These are phyloP conservation scores for Brienomyrus brachyistius DNA, from an alignment of 2,113 vertebrate species.

Conservation along the genomic window DNA sequence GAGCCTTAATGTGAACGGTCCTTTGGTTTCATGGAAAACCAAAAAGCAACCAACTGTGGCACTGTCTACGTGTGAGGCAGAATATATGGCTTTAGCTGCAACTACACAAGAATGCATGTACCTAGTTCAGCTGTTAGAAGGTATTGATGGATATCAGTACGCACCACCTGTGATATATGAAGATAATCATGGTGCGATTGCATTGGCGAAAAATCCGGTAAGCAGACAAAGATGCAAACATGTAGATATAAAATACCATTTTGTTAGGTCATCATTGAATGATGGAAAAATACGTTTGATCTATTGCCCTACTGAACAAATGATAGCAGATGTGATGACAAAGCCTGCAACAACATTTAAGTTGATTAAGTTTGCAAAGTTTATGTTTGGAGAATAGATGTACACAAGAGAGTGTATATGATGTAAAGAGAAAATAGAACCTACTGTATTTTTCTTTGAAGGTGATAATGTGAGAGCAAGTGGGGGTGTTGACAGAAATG, in stretches of 20 bases:
- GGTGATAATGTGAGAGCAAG: too few species aligned
- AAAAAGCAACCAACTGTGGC: too few species aligned
- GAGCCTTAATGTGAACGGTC: too few species aligned
- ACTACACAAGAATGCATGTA: constrained; percentile 4
- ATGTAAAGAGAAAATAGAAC: too few species aligned
- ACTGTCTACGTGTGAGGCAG: too few species aligned
- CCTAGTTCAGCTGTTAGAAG: not conserved
- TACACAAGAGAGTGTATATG: too few species aligned
- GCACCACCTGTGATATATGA: not conserved
- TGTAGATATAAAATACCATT: constrained; percentile 18
- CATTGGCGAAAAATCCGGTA: constrained; percentile 22
- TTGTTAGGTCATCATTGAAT: constrained; percentile 1
- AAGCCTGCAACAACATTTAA: too few species aligned
- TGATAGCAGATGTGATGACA: not conserved
- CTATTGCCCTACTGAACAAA: not conserved
- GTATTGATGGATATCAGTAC: not conserved
- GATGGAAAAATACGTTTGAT: not conserved
- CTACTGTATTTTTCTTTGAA: too few species aligned
- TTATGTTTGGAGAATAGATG: too few species aligned
- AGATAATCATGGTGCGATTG: constrained; percentile 11
- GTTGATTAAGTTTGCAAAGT: too few species aligned
- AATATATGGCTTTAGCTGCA: constrained; percentile 11
- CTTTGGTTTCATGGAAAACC: too few species aligned
- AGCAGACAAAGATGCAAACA: not conserved
- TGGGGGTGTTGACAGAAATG: too few species aligned